Conservation (phyloP, 2,888 invertebrate species). For the Cistogaster globosa region DNA sequence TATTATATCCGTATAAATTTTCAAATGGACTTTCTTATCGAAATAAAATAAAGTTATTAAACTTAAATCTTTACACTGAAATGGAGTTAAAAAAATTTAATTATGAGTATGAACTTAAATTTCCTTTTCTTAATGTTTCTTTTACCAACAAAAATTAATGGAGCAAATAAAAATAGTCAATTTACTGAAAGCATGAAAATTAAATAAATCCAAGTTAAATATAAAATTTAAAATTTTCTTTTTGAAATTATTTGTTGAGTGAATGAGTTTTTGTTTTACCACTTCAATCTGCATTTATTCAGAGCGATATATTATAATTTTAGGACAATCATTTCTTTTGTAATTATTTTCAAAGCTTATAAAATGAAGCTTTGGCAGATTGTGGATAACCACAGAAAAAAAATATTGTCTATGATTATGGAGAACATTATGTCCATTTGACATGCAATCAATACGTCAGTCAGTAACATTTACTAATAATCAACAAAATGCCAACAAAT, state of each 20-base stretch:
- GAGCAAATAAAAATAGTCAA: neutral
- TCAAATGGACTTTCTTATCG: conserved; percentile 40
- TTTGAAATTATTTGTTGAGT: conserved; percentile 2
- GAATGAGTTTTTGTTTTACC: conserved; percentile 29
- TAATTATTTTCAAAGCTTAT: neutral
- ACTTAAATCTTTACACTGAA: conserved; percentile 25
- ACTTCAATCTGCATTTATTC: conserved; percentile 43
- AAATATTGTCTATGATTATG: conserved; percentile 42
- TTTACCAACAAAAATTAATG: conserved; percentile 19
- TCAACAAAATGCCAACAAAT: conserved; percentile 22
- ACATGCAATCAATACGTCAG: conserved; percentile 64
- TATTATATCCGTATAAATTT: conserved; percentile 24
- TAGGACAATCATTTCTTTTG: conserved; percentile 26
- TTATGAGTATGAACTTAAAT: conserved; percentile 1
- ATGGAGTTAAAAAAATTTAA: neutral
- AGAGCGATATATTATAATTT: conserved; percentile 48
- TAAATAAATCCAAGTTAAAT: conserved; percentile 4
- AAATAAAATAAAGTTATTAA: conserved; percentile 36
- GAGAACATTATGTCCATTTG: conserved; percentile 41
- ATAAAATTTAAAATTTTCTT: conserved; percentile 33
- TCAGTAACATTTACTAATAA: conserved; percentile 21
- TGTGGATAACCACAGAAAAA: no score
- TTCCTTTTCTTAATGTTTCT: neutral
- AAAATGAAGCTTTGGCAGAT: neutral
- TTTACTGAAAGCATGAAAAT: neutral